Conservation (phyloP, 2,797 vertebrate genomes). For the Onychomys torridus region DNA sequence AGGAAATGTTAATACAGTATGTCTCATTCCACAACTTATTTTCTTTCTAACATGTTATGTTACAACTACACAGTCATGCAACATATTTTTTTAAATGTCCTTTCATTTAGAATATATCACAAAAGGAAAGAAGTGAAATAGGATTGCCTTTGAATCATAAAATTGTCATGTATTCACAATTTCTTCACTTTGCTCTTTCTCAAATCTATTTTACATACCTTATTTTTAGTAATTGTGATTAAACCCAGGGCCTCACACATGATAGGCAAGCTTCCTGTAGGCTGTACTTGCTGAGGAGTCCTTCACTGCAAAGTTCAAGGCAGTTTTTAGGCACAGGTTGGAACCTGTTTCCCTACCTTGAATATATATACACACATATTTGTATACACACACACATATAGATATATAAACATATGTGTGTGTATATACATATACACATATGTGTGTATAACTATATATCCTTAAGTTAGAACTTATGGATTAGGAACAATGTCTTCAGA, state of each 20-base stretch:
- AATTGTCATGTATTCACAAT: neutral
- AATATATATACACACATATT: too few species aligned
- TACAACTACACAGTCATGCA: neutral
- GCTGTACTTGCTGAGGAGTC: neutral
- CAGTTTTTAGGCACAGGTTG: slow-evolving; percentile 56
- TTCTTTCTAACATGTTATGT: neutral
- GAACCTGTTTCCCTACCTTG: neutral
- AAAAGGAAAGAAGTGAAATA: neutral
- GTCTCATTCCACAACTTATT: neutral
- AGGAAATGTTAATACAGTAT: neutral
- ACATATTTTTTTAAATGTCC: neutral
- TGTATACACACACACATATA: neutral
- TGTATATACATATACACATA: neutral
- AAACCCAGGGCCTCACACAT: neutral
- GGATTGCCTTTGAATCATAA: slow-evolving; percentile 27
- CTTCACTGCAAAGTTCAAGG: neutral
- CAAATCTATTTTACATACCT: neutral
- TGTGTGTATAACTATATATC: neutral
- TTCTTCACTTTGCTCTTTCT: neutral
- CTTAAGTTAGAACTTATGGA: slow-evolving; percentile 76
- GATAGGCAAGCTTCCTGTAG: neutral
- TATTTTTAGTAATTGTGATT: neutral
- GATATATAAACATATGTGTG: slow-evolving; percentile 23
- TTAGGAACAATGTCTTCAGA: slow-evolving; percentile 52
- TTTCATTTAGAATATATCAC: neutral